Percentiles rank a stretch among this genome's conserved stretches.
Evolutionary conservation across 2,888 invertebrate genomes (phyloP).

Genomic region (Syritta pipiens): DNA sequence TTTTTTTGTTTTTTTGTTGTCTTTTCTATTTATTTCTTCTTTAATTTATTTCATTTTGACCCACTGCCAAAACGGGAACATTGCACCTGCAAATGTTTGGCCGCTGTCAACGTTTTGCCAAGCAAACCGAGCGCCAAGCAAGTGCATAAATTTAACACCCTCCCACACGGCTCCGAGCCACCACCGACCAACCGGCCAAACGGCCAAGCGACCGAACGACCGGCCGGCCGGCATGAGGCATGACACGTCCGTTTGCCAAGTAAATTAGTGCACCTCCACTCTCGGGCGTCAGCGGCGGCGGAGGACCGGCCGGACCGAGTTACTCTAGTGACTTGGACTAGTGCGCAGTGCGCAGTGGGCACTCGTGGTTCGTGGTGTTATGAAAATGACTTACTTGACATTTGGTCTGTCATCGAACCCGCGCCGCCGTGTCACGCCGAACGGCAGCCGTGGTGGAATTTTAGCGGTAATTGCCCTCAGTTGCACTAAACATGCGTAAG

Average conservation of each 20-base stretch:
- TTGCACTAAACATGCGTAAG: slow-evolving; percentile 50
- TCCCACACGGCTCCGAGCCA: slow-evolving; percentile 37
- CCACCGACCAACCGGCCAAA: not conserved
- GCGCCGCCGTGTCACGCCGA: not conserved
- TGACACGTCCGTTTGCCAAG: slow-evolving; percentile 60
- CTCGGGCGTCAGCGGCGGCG: slow-evolving; percentile 30
- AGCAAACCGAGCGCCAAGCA: slow-evolving; percentile 65
- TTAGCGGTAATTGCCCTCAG: slow-evolving; percentile 64
- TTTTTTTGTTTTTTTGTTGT: not conserved
- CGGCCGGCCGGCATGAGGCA: slow-evolving; percentile 10
- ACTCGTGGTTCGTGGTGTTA: slow-evolving; percentile 35
- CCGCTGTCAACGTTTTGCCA: slow-evolving; percentile 67
- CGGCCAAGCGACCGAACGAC: slow-evolving; percentile 5
- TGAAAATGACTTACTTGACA: slow-evolving; percentile 68
- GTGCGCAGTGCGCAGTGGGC: not conserved
- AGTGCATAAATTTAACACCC: slow-evolving; percentile 63
- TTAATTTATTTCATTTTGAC: slow-evolving; percentile 58
- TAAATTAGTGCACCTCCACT: slow-evolving; percentile 58
- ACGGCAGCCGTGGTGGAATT: slow-evolving; percentile 35
- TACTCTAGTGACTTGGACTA: not conserved
- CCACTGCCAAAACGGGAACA: slow-evolving; percentile 66
- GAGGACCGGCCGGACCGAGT: not conserved
- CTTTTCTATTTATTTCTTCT: slow-evolving; percentile 23
- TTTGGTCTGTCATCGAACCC: slow-evolving; percentile 68
- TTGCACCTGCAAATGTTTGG: slow-evolving; percentile 69